phyloP scores from a whole-genome alignment of 2,113 vertebrate species.

The Lamprologus ornatipinnis region DNA sequence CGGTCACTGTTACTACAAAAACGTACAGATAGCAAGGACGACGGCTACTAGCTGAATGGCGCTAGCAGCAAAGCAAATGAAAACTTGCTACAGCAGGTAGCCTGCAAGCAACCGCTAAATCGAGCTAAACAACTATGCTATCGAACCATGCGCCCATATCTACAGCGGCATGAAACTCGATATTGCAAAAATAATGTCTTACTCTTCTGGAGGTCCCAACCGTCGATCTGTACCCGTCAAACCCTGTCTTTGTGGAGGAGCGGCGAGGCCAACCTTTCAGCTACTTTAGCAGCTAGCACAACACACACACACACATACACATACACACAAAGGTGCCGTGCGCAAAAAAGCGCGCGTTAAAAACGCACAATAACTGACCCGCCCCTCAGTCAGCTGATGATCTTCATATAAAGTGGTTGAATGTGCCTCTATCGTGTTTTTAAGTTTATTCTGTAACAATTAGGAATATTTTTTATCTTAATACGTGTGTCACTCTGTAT shows the following conservation, averaged over 20 bases:
- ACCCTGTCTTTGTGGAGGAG: not conserved
- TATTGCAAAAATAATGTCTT: not conserved
- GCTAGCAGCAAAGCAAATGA: not conserved
- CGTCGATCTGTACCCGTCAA: not conserved
- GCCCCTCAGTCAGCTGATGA: conserved; percentile 49
- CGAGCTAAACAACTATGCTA: not conserved
- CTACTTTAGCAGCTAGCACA: conserved; percentile 49
- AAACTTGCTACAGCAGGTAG: conserved; percentile 14
- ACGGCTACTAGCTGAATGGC: not conserved
- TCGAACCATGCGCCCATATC: not conserved
- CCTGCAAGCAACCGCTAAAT: conserved; percentile 9
- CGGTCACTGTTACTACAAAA: not conserved
- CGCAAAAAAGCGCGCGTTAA: conserved; percentile 63
- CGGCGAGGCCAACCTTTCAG: not conserved
- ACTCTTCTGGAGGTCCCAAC: not conserved
- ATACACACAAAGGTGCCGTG: conserved; percentile 4
- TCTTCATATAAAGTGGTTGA: not conserved
- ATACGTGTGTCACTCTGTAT: not conserved
- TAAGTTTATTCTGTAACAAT: no score
- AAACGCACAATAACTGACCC: conserved; percentile 46
- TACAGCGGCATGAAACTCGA: not conserved
- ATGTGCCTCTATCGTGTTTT: no score
- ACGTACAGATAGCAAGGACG: not conserved
- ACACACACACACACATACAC: not conserved
- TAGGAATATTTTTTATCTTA: rapidly evolving